Base-by-base conservation (phyloP, 2,888 invertebrate genomes). In the Entomobrya proxima region DNA sequence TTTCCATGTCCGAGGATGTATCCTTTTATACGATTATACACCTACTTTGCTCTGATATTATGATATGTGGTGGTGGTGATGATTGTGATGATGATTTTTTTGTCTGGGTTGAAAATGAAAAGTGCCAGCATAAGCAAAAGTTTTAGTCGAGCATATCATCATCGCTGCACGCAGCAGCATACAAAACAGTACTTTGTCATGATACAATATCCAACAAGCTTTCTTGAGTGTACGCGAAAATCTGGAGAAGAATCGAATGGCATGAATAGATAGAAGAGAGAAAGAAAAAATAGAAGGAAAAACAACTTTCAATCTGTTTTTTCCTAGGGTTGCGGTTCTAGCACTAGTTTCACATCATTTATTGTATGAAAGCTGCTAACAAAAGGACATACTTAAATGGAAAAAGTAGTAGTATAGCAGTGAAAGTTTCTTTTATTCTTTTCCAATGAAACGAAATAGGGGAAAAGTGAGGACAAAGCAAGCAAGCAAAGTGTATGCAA, bases 241-340 rank as follows among this genome's bases (percentile, higher is more conserved):
- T 24, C 69, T 44, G 44, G n/a, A 13, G 21, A 32, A 74, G 74
- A 27, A 64, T 64, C 18, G 9, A 64, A 50, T 40, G 61, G 47
- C 35, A 78, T 37, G 47, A 78, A 64, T 64, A 78, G 50, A 47
- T 64, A 64, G 64, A 5, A 64, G 61, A 44, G n/a, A 40, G 18
- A 75, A 75, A 52, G 9, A 21, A 67, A 15, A 18, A 67, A 67
- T n/a, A n/a, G n/a, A n/a, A n/a, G n/a, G n/a, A 67, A 40, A 55
- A 27, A 67, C 37, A 67, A 40, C 67, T 40, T 40, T 67, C 40
- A 64, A 64, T 35, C 64, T 64, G 35, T 40, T 21, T 64, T n/a
- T 44, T n/a, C n/a, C 44, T n/a, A n/a, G n/a, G n/a, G n/a, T n/a
- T n/a, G n/a, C n/a, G n/a, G n/a, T n/a, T n/a, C n/a, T n/a, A n/a